These are phyloP conservation scores for Phalacrocorax pelagicus DNA, from an alignment of 2,113 vertebrate genomes.

Conservation along the genomic window DNA sequence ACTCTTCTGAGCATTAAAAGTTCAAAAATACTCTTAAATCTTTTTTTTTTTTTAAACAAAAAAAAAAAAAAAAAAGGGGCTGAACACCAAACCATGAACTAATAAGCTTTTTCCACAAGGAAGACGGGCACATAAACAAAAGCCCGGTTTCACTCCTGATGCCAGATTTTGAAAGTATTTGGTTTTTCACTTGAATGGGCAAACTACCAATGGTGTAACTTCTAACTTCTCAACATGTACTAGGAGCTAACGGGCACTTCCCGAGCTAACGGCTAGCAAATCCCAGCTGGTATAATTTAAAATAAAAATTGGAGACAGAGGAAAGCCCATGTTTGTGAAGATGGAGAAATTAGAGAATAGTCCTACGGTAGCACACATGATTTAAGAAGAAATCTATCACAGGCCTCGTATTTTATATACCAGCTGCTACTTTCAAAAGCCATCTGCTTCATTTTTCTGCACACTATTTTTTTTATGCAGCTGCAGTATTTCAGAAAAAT, in stretches of 20 bases:
- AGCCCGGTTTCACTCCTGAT: not conserved
- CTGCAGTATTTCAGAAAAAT: slow-evolving; percentile 16
- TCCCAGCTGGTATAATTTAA: not conserved
- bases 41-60: too few species aligned
- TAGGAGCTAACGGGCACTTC: not conserved
- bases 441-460: slow-evolving; percentile 55
- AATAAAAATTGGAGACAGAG: not conserved
- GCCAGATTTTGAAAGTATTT: not conserved
- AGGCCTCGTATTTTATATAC: slow-evolving; percentile 10
- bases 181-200: not conserved
- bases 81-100: not conserved
- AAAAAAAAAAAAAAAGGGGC: not conserved
- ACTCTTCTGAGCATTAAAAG: not conserved
- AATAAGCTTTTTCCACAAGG: not conserved
- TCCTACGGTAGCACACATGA: not conserved
- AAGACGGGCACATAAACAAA: not conserved
- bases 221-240: not conserved
- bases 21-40: not conserved
- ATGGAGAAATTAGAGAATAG: not conserved
- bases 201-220: not conserved
- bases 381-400: slow-evolving; percentile 44
- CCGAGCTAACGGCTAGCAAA: not conserved
- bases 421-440: slow-evolving; percentile 64
- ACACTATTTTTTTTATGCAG: not conserved
- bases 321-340: not conserved